A percentile compares a stretch with the other conserved stretches of the same genome.
Conservation (phyloP, 2,113 vertebrate species). For the Azemiops feae region DNA sequence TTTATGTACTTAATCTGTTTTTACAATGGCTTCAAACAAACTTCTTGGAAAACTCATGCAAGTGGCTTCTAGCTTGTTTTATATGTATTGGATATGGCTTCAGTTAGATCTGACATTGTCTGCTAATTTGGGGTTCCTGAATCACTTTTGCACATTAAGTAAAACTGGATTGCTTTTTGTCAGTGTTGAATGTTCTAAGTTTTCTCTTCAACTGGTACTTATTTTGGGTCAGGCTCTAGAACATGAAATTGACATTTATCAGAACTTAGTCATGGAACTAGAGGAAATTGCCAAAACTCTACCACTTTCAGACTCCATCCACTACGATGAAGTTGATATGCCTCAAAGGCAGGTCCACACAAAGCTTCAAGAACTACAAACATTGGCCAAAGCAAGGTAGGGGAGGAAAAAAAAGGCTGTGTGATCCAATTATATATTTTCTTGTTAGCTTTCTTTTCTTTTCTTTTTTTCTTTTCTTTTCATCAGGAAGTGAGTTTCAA, state of each 20-base stretch:
- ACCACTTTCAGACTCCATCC: constrained; percentile 19
- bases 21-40: not conserved
- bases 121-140: not conserved
- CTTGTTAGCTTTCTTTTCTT: not conserved
- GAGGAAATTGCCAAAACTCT: constrained; percentile 47
- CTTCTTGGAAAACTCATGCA: not conserved
- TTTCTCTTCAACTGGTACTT: not conserved
- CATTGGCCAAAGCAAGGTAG: constrained; percentile 74
- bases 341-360: constrained; percentile 67
- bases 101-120: not conserved
- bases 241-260: constrained; percentile 63
- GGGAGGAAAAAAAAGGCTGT: not conserved
- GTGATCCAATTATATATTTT: not conserved
- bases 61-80: not conserved
- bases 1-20: not conserved
- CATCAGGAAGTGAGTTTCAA: not conserved
- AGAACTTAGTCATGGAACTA: constrained; percentile 58
- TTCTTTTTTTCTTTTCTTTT: not conserved
- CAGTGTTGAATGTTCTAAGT: not conserved
- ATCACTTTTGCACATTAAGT: not conserved
- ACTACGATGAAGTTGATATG: constrained; percentile 64
- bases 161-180: not conserved
- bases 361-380: constrained; percentile 71
- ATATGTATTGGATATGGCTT: not conserved
- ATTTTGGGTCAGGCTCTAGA: constrained; percentile 60